Base-by-base conservation (phyloP, 2,888 invertebrate species). In the Pinctada fucata region DNA sequence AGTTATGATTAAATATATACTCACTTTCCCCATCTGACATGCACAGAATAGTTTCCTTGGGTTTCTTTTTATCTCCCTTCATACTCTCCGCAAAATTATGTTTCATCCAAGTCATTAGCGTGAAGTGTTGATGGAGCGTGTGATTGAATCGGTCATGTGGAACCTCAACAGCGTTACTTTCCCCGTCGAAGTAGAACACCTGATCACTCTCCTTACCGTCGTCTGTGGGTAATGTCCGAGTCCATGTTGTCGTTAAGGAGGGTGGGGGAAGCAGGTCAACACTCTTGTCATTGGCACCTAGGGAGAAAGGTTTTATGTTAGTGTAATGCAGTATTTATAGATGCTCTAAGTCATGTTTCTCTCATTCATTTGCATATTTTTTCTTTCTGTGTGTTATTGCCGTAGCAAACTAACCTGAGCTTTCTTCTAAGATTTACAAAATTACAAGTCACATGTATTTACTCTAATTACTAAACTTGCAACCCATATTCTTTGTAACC, bases 1-100 rank as follows among this genome's bases (percentile, higher is more conserved):
- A 31, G 31, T 31, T 31, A 31, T 31, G 31, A 31, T 31, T 31
- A 31, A 31, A 31, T 31, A 31, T 49, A 71, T 67, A 84, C 96
- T 95, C 90, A 97, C 98, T 97, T 92, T 98, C 98, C 91, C 99
- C 98, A 93, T 99, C 99, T 49, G 99, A 97, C 89, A 97, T 96
- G 93, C 99, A 99, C 69, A 99, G 93, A 88, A 99, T 96, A 91
- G 99, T 99, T 91, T 99, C 99, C 93, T 99, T 99, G 85, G 95
- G 85, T 95, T 88, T 83, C 31, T 83, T 84, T 8, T 83, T 81
- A 50, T 95, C 81, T 51, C 83, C 83, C 51, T 83, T 82, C 3
- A 79, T 79, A 16, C 76, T 82, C 13, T 82, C 95, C 0, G 95
- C 94, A 69, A 80, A 95, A 66, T 96, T 96, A 93, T 99, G 99